phyloP scores from a whole-genome alignment of 2,888 invertebrate species.

The Homarus gammarus region DNA sequence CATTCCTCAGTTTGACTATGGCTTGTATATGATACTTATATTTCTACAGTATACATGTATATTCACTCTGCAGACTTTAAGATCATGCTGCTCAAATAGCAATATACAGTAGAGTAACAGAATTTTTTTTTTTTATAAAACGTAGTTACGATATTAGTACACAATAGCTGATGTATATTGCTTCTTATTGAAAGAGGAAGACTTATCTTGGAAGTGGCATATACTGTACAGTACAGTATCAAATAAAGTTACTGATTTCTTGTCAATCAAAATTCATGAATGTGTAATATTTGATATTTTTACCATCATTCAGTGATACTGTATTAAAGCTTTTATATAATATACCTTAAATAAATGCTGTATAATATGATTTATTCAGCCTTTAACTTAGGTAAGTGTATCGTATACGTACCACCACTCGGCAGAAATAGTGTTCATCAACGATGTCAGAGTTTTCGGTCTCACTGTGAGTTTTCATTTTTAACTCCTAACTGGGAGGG shows the following conservation, averaged over 20 bases:
- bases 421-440: no score
- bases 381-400: no score
- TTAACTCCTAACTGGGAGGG: no score
- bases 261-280: neutral
- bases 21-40: neutral
- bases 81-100: neutral
- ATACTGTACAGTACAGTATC: no score
- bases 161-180: neutral
- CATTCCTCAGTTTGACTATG: neutral
- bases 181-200: neutral
- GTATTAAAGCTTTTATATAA: neutral
- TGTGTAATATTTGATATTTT: neutral
- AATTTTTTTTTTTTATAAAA: neutral
- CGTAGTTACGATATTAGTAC: neutral
- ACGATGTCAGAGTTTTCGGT: no score
- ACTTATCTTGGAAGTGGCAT: neutral
- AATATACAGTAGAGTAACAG: neutral
- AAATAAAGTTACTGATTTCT: neutral
- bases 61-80: neutral
- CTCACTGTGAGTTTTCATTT: no score
- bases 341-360: neutral
- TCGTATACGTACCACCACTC: no score
- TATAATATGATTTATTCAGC: no score
- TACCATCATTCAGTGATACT: neutral
- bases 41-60: neutral